Evolutionary conservation across 1,140 invertebrate species (phyloP), one percentile per base, ranked within the genome.

Genomic region (Pseudomyrmex concolor): DNA sequence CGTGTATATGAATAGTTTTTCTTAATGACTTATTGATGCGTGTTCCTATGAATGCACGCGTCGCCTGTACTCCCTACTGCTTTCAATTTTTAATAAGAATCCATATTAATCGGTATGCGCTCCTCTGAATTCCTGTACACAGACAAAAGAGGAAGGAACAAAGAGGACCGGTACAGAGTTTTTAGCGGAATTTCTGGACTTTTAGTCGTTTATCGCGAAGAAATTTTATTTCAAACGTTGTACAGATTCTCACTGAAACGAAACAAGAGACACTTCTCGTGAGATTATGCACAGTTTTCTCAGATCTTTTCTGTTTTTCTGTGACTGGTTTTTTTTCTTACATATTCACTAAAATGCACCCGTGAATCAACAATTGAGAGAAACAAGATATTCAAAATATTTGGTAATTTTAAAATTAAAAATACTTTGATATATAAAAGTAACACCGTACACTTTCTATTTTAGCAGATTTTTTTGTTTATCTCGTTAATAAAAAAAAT

Each of bases 51-150:
- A 51, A 22, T 8, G 22, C 63, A 71, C 66, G 73, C 54, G 73
- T 70, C 54, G 62, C 86, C 62, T 87, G 82, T 81, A 91, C 91
- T 91, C 91, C 90, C 90, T 90, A 91, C 87, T 84, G 71, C 86
- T 91, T 91, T 91, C 90, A 91, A 92, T 91, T 90, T 89, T 86
- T 64, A 66, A 70, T 71, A 71, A 80, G 76, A 78, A 78, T 71
- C 5, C 51, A 71, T 25, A 50, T 71, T 71, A 71, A 54, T 59
- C 19, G 19, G 7, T 63, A 57, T 12, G 67, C 50, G 77, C 59
- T 80, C 54, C 50, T 84, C 55, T 73, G 17, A 83, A 60, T 83
- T 85, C 48, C 84, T 67, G 43, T 66, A 5, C 48, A 19, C 25
- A 19, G 60, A 8, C 7, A 12, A 62, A 63, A 50, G 43, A 9